Percentiles rank a stretch among this genome's conserved stretches.
Conservation (phyloP, 2,797 vertebrate species). For the Acanthis flammea region DNA sequence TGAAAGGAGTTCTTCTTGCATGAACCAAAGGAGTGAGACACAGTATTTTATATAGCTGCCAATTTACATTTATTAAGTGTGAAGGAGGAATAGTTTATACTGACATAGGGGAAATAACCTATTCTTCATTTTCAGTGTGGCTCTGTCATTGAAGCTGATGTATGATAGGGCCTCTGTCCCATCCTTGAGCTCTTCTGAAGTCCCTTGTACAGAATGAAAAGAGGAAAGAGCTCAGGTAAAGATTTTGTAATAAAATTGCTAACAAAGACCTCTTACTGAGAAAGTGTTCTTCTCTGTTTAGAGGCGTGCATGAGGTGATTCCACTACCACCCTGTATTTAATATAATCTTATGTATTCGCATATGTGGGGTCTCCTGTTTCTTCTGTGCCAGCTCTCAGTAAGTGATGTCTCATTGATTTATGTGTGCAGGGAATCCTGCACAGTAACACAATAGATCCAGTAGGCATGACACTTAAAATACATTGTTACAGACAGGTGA, state of each 20-base stretch:
- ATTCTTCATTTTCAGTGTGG: not conserved
- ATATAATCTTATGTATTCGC: not conserved
- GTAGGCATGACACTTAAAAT: not conserved
- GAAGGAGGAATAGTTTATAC: not conserved
- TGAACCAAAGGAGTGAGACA: not conserved
- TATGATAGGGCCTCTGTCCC: not conserved
- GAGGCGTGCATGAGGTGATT: not conserved
- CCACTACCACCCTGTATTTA: not conserved
- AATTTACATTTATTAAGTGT: not conserved
- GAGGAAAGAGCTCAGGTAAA: not conserved
- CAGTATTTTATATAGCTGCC: not conserved
- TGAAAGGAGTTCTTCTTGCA: not conserved
- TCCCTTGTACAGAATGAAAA: not conserved
- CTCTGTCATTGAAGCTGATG: not conserved
- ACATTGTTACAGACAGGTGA: not conserved
- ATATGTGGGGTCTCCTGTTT: not conserved
- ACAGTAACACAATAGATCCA: not conserved
- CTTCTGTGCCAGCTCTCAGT: not conserved
- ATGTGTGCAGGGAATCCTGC: not conserved
- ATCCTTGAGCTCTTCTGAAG: not conserved
- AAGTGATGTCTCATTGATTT: not conserved
- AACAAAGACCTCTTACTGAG: not conserved
- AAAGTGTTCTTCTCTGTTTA: not conserved
- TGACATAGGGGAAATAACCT: not conserved
- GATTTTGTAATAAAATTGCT: not conserved